Conservation (phyloP, 2,888 invertebrate species). For the Vanessa cardui region DNA sequence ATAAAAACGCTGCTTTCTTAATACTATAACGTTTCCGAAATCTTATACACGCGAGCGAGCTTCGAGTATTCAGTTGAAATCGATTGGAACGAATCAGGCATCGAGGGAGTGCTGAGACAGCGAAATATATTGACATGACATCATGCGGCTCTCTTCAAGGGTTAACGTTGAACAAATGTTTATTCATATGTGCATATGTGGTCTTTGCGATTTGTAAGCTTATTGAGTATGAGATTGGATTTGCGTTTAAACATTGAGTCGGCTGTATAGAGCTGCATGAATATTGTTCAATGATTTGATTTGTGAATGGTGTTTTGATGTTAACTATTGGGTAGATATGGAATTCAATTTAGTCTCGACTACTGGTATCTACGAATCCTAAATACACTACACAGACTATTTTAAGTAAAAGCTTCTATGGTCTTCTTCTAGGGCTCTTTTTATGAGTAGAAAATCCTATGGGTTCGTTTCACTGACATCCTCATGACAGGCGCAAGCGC, state of each 20-base stretch:
- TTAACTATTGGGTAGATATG: too few species aligned
- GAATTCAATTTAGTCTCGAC: too few species aligned
- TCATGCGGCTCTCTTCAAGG: constrained; percentile 17
- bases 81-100: constrained; percentile 43
- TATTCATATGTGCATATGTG: constrained; percentile 26
- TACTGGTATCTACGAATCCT: too few species aligned
- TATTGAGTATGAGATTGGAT: not conserved
- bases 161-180: constrained; percentile 26
- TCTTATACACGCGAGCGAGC: constrained; percentile 44
- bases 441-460: too few species aligned
- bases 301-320: too few species aligned
- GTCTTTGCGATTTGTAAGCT: constrained; percentile 25
- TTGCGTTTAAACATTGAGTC: not conserved
- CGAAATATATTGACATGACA: constrained; percentile 38
- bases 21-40: constrained; percentile 36
- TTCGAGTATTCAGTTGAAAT: constrained; percentile 47
- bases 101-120: constrained; percentile 37
- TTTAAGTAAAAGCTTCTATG: too few species aligned
- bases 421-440: too few species aligned
- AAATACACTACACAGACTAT: too few species aligned
- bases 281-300: not conserved
- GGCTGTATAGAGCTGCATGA: not conserved
- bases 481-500: too few species aligned
- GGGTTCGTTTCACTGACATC: too few species aligned
- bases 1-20: constrained; percentile 26